Evolutionary conservation across 2,113 vertebrate species (phyloP).

Genomic region (Phylloscopus trochilus): DNA sequence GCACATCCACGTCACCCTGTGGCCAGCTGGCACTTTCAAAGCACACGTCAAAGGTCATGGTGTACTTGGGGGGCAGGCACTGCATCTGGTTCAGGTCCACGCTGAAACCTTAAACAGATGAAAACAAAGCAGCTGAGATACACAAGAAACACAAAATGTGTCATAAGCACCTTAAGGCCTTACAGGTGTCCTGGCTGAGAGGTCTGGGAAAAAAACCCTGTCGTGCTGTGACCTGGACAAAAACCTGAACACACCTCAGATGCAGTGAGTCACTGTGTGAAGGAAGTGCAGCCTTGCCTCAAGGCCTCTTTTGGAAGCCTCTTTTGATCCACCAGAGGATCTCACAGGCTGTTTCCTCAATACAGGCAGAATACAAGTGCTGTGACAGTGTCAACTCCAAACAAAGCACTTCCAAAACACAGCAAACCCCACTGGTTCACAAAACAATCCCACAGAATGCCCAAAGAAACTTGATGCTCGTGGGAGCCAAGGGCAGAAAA

Average conservation of each 20-base stretch:
- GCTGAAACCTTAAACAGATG: conserved; percentile 73
- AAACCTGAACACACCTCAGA: neutral
- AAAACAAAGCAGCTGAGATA: neutral
- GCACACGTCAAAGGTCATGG: neutral
- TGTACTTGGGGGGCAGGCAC: conserved; percentile 64
- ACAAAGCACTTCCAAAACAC: conserved; percentile 8
- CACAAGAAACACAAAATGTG: fast-evolving
- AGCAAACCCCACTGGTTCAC: neutral
- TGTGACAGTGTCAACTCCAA: neutral
- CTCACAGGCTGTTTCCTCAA: neutral
- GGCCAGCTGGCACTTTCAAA: conserved; percentile 69
- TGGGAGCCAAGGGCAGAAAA: neutral
- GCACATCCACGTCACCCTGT: conserved; percentile 50
- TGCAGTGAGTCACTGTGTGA: neutral
- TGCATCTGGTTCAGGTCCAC: conserved; percentile 69
- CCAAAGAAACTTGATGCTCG: neutral
- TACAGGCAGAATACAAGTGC: neutral
- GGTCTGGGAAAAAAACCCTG: neutral
- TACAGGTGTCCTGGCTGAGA: neutral
- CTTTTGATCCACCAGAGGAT: neutral
- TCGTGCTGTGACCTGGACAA: neutral
- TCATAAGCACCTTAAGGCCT: fast-evolving
- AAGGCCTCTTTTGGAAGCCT: neutral
- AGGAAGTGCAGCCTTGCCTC: neutral
- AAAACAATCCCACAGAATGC: neutral